Percentiles rank a stretch among this genome's conserved stretches.
Evolutionary conservation across 1,140 invertebrate genomes (phyloP).

Genomic region (Camponotus vicinus): DNA sequence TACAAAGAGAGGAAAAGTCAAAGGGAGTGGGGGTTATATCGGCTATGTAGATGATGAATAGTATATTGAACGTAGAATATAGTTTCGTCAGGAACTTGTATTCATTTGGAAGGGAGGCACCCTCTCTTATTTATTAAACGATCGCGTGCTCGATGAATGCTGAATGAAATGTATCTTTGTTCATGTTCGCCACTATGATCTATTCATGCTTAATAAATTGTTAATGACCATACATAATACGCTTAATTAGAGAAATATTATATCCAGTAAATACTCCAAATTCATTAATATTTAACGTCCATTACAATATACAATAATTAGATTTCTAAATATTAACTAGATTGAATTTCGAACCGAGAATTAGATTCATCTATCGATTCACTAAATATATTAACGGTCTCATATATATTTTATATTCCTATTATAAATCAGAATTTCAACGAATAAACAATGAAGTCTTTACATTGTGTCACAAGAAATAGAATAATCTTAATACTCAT

Average conservation of each 20-base stretch:
- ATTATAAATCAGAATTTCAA: neutral
- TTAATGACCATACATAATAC: conserved; percentile 18
- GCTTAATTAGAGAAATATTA: conserved; percentile 35
- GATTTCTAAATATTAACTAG: neutral
- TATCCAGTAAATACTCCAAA: neutral
- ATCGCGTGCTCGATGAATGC: neutral
- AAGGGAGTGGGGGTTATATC: neutral
- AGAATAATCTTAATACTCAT: neutral
- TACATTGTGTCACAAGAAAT: neutral
- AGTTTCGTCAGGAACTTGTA: neutral
- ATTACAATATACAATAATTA: conserved; percentile 9
- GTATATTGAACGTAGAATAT: neutral
- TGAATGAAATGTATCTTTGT: neutral
- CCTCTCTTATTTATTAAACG: neutral
- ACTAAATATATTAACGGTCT: no score
- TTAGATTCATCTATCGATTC: neutral
- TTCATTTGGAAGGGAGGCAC: neutral
- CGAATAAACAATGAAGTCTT: neutral
- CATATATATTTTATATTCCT: neutral
- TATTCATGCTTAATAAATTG: neutral
- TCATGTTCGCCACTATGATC: neutral
- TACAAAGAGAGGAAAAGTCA: conserved; percentile 37
- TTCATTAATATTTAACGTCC: neutral
- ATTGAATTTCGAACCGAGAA: neutral
- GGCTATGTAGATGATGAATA: conserved; percentile 46